Conservation (phyloP, 2,797 vertebrate species). For the Peromyscus melanophrys region DNA sequence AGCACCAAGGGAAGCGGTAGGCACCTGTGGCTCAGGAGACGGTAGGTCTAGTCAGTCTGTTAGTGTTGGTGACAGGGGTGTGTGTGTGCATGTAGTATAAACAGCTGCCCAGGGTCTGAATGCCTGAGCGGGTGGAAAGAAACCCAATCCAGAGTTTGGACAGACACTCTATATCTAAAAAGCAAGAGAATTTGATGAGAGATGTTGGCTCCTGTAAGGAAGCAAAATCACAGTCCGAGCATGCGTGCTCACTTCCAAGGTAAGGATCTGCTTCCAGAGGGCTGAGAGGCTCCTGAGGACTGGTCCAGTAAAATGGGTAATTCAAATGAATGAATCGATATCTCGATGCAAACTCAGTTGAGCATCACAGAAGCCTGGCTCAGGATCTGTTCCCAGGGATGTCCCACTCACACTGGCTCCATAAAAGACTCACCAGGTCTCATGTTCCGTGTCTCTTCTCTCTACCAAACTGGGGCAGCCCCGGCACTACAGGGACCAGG, state of each 20-base stretch:
- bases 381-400: accelerated
- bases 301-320: accelerated
- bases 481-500: not conserved
- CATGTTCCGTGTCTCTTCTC: not conserved
- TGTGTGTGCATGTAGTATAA: accelerated
- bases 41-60: accelerated
- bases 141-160: not conserved
- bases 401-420: not conserved
- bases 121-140: not conserved
- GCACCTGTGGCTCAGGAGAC: not conserved
- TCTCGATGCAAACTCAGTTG: not conserved
- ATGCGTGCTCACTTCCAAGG: accelerated
- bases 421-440: not conserved
- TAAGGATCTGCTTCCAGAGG: not conserved
- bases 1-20: not conserved
- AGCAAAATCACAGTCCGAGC: not conserved
- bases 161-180: not conserved
- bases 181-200: not conserved
- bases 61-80: accelerated
- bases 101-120: accelerated
- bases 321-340: not conserved
- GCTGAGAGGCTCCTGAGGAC: not conserved
- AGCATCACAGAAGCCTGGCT: not conserved
- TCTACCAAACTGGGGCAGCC: not conserved
- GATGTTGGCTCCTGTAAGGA: not conserved